Conservation (phyloP, 2,113 vertebrate genomes). For the Suncus etruscus region DNA sequence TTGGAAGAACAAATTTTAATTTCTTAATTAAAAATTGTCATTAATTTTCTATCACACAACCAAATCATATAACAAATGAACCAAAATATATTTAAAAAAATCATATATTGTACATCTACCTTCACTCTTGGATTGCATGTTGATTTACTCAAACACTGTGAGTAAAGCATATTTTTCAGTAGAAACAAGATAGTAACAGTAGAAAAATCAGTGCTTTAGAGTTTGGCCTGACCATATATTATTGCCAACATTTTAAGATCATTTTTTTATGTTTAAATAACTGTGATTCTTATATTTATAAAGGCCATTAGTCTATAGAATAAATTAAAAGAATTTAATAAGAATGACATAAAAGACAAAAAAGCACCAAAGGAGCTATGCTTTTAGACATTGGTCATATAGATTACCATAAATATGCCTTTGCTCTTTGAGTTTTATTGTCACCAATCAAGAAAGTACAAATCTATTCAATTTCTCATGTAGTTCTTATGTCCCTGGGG, state of each 20-base stretch:
- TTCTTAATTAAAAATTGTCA: not conserved
- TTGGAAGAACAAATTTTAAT: not conserved
- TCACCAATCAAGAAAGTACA: not conserved
- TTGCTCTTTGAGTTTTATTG: constrained; percentile 7
- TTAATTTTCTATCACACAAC: not conserved
- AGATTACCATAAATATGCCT: not conserved
- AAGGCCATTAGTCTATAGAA: too few relatives aligned
- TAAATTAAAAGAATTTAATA: not conserved
- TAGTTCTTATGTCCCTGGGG: not conserved
- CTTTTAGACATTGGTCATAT: not conserved
- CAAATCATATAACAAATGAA: not conserved
- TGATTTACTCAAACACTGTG: not conserved
- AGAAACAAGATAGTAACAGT: not conserved
- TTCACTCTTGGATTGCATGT: not conserved
- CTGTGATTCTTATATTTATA: not conserved
- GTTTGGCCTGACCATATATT: not conserved
- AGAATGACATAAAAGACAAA: not conserved
- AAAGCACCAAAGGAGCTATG: not conserved
- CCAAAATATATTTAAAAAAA: not conserved
- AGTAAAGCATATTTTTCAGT: not conserved
- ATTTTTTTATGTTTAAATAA: not conserved
- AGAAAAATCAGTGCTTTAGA: not conserved
- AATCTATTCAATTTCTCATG: not conserved
- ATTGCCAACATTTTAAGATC: not conserved
- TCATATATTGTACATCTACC: not conserved